These are phyloP conservation scores for Hycleus phaleratus DNA, from an alignment of 1,140 invertebrate genomes.

Conservation along the genomic window DNA sequence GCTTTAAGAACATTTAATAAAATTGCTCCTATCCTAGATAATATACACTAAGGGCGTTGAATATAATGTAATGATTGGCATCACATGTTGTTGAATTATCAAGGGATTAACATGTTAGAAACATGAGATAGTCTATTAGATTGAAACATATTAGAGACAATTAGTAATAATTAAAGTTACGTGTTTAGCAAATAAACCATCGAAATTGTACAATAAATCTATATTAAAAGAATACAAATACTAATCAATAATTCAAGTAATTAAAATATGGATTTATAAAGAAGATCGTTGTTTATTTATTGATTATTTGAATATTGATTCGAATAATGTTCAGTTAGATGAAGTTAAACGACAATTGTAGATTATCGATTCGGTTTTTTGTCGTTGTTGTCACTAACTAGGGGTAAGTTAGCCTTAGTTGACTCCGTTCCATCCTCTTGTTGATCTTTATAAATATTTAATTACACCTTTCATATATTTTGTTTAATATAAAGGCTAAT, in stretches of 20 bases:
- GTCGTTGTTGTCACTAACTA: too few relatives aligned
- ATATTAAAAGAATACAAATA: constrained; percentile 7
- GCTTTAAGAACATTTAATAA: constrained; percentile 11
- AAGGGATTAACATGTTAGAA: constrained; percentile 14
- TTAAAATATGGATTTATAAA: not conserved
- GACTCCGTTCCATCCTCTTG: not conserved
- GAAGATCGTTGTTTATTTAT: constrained; percentile 11
- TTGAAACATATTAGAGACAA: constrained; percentile 16
- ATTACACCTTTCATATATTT: constrained; percentile 15
- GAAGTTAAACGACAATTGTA: not conserved
- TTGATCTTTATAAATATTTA: constrained; percentile 15
- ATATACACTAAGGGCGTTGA: not conserved
- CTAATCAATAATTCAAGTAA: too few relatives aligned
- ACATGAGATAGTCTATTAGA: constrained; percentile 15
- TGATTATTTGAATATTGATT: constrained; percentile 5
- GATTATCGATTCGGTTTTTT: constrained; percentile 1
- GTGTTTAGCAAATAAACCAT: constrained; percentile 17
- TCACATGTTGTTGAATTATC: constrained; percentile 14
- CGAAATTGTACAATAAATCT: constrained; percentile 21
- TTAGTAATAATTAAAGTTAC: constrained; percentile 22
- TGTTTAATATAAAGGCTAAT: constrained; percentile 15
- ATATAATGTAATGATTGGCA: constrained; percentile 15
- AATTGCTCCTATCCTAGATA: constrained; percentile 5
- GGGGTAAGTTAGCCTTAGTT: too few relatives aligned
- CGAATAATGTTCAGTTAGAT: too few relatives aligned